Evolutionary conservation across 92 coral and sea anemone species (phyloP).

Genomic region (Galaxea fascicularis): DNA sequence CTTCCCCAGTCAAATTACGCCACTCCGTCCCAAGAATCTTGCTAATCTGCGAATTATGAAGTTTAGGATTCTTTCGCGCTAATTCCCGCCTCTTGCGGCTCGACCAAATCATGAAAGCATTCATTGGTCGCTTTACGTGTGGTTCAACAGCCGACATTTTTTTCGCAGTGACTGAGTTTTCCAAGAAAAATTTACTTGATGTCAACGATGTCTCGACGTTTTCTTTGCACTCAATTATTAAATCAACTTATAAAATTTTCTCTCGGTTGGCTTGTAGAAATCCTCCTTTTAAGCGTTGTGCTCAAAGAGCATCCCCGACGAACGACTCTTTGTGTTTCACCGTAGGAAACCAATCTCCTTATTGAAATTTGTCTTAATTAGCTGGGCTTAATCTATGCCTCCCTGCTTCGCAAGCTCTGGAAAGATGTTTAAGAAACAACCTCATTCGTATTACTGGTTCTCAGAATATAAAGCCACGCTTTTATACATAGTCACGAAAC

Average conservation of each 20-base stretch:
- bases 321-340: background rate
- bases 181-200: background rate
- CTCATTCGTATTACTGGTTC: background rate
- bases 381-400: background rate
- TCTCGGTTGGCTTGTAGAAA: background rate
- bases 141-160: background rate
- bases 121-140: conserved; percentile 81
- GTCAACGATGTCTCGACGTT: background rate
- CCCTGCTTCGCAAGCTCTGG: background rate
- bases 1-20: conserved; percentile 74
- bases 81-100: conserved; percentile 84
- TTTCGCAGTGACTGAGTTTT: background rate
- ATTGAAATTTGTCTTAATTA: background rate
- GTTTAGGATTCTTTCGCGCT: conserved; percentile 82
- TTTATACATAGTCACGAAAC: conserved; percentile 30
- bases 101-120: conserved; percentile 93
- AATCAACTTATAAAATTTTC: background rate
- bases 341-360: background rate
- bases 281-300: conserved; percentile 12
- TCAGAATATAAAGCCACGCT: conserved; percentile 12
- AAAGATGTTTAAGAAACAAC: background rate
- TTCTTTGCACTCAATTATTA: background rate
- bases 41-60: conserved; percentile 90
- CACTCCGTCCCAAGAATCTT: conserved; percentile 88
- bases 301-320: background rate